These are phyloP conservation scores for Ctenochaetus hawaiiensis DNA, from an alignment of 2,797 vertebrate species.

Conservation along the genomic window DNA sequence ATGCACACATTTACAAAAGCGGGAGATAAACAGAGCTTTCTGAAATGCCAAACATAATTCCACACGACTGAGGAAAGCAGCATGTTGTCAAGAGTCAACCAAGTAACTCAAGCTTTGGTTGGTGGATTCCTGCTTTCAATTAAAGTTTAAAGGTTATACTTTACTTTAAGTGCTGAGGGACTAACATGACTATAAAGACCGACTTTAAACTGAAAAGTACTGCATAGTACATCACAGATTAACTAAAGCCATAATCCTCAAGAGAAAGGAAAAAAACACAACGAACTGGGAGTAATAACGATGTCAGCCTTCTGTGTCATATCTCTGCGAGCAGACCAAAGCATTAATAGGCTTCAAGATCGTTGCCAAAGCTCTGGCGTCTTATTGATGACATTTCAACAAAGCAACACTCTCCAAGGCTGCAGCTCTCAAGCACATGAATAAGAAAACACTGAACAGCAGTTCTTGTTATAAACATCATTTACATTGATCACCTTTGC, in stretches of 20 bases:
- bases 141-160: constrained; percentile 27
- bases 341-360: constrained; percentile 26
- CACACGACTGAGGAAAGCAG: constrained; percentile 41
- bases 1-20: not conserved
- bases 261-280: not conserved
- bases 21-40: constrained; percentile 58
- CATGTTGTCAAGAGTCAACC: constrained; percentile 26
- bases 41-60: constrained; percentile 74
- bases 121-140: not conserved
- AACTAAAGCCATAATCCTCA: not conserved
- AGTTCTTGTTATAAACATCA: not conserved
- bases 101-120: constrained; percentile 10
- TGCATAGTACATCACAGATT: not conserved
- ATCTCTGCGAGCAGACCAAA: constrained; percentile 43
- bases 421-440: not conserved
- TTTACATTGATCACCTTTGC: not conserved
- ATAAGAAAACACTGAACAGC: not conserved
- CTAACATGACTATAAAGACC: not conserved
- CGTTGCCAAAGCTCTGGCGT: constrained; percentile 30
- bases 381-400: constrained; percentile 18
- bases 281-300: constrained; percentile 1
- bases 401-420: constrained; percentile 15
- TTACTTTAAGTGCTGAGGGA: not conserved
- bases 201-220: not conserved
- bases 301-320: constrained; percentile 14